These are phyloP conservation scores for Spilosoma lubricipeda DNA, from an alignment of 2,888 invertebrate species.

Conservation along the genomic window DNA sequence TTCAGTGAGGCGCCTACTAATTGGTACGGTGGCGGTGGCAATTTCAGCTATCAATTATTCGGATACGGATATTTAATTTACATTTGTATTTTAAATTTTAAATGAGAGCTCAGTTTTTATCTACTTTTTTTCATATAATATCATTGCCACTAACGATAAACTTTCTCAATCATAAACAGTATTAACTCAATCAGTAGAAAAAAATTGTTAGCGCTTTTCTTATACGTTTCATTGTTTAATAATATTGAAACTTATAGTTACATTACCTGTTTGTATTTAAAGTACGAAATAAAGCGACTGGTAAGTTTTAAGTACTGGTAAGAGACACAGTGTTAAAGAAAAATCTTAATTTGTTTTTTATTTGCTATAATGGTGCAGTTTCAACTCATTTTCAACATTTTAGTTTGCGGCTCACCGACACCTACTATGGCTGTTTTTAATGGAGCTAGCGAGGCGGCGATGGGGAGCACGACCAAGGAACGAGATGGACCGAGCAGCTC, in stretches of 20 bases:
- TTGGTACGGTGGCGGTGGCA: constrained; percentile 14
- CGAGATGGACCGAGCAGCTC: constrained; percentile 66
- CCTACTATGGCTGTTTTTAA: constrained; percentile 88
- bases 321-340: no score
- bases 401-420: constrained; percentile 70
- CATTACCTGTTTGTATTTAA: no score
- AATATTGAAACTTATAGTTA: no score
- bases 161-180: no score
- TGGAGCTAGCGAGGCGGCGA: constrained; percentile 89
- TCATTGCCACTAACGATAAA: no score
- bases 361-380: not conserved
- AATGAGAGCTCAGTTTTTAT: no score
- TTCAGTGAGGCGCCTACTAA: constrained; percentile 36
- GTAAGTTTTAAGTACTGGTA: no score
- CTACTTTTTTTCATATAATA: no score
- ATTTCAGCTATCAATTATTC: not conserved
- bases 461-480: constrained; percentile 78
- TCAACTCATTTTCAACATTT: not conserved
- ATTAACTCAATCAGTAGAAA: no score
- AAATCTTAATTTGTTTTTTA: not conserved
- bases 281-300: no score
- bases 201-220: no score
- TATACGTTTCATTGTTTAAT: no score
- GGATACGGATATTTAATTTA: not conserved
- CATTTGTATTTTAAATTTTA: not conserved